Base-by-base conservation (phyloP, 30 jellyfish, hydroid and myxozoan species). In the Cassiopea andromeda region DNA sequence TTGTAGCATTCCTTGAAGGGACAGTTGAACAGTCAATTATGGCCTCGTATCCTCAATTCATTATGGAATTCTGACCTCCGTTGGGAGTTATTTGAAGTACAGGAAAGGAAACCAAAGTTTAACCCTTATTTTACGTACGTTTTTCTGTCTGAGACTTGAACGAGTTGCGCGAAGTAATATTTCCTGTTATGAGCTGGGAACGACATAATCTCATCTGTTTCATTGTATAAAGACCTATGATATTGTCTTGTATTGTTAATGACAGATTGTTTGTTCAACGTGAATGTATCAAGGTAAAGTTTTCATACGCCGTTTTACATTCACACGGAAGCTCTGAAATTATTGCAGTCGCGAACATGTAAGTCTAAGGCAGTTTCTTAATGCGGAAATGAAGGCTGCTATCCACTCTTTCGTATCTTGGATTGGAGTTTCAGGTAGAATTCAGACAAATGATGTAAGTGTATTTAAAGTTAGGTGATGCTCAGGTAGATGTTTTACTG, bases 351-450 rank as follows among this genome's bases (percentile, higher is more conserved):
- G 8, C 15, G 43, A 2, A 9, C 8, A 9, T 16, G 15, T 64
- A 2, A 2, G 43, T 4, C 15, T 4, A 16, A 64, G 6, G 43
- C 43, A 2, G 19, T 16, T 5, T 64, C 73, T 9, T 2, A 1
- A 8, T 12, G 79, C 5, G 27, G 79, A 70, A 38, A 81, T 81
- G 90, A 81, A 66, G 75, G 81, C 90, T 0, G 79, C 90, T 66
- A 58, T 81, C 16, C 73, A 64, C 49, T 69, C 78, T 13, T 70
- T 81, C 48, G 90, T 81, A 44, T 27, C 90, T 1, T 50, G 80
- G 83, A n/a, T 81, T 5, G 90, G 90, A 0, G 81, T 82, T n/a
- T 81, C 89, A 17, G 43, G 69, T 68, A 81, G 90, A 69, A 27
- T 82, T 48, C 90, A 81, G 16, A 38, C 79, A 7, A 70, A 19